Percentiles rank a stretch among this genome's conserved stretches.
These are phyloP conservation scores for Drosophila fungiperda DNA, from an alignment of 2,888 invertebrate genomes.

Conservation along the genomic window DNA sequence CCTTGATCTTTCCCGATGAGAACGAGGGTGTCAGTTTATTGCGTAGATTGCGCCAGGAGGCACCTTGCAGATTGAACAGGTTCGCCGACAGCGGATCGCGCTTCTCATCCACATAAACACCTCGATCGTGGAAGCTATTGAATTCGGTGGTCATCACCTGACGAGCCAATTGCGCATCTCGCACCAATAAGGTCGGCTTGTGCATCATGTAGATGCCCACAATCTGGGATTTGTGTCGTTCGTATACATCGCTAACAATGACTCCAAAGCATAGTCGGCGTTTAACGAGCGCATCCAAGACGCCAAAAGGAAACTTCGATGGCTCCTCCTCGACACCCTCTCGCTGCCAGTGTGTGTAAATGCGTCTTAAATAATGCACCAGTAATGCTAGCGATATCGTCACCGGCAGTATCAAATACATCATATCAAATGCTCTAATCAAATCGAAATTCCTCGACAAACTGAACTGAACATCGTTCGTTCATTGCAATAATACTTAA, in stretches of 20 bases:
- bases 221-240: slow-evolving; percentile 80
- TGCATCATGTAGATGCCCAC: slow-evolving; percentile 88
- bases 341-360: slow-evolving; percentile 86
- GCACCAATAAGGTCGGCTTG: slow-evolving; percentile 87
- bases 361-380: slow-evolving; percentile 45
- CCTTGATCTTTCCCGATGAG: slow-evolving; percentile 89
- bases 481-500: background rate
- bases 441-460: background rate
- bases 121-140: slow-evolving; percentile 88
- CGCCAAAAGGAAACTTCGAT: slow-evolving; percentile 89
- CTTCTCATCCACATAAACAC: slow-evolving; percentile 87
- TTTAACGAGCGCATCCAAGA: slow-evolving; percentile 86
- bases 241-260: slow-evolving; percentile 87
- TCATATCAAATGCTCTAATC: slow-evolving; percentile 52
- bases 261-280: slow-evolving; percentile 87
- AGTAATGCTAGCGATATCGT: slow-evolving; percentile 33
- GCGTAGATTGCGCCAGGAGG: slow-evolving; percentile 88
- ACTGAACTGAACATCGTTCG: slow-evolving; percentile 21
- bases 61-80: slow-evolving; percentile 81
- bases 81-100: slow-evolving; percentile 88
- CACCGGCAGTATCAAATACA: slow-evolving; percentile 60
- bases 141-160: slow-evolving; percentile 88
- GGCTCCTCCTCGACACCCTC: slow-evolving; percentile 86
- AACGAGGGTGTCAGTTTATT: slow-evolving; percentile 89
- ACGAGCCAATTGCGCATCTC: slow-evolving; percentile 88